Conservation (phyloP, 2,797 vertebrate genomes). For the Epinephelus awoara region DNA sequence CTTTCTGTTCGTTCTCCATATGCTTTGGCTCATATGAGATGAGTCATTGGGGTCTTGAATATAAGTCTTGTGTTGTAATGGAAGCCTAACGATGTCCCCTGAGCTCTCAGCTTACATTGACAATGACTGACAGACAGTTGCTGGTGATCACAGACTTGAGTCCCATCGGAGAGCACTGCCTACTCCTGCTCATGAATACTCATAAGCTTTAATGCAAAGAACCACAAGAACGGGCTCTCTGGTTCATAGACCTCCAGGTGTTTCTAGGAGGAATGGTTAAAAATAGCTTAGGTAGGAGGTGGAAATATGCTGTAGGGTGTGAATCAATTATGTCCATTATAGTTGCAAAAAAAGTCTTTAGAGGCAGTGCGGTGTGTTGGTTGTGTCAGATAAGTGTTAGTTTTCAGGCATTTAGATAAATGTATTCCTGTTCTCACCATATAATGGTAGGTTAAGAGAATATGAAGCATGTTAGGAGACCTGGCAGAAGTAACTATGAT, state of each 20-base stretch:
- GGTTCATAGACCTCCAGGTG: slow-evolving; percentile 44
- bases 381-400: slow-evolving; percentile 11
- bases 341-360: slow-evolving; percentile 11
- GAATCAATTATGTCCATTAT: slow-evolving; percentile 14
- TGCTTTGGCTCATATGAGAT: slow-evolving; percentile 52
- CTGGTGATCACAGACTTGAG: slow-evolving; percentile 68
- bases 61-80: slow-evolving; percentile 47
- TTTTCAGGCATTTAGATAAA: slow-evolving; percentile 11
- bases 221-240: slow-evolving; percentile 27
- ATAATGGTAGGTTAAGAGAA: slow-evolving; percentile 31
- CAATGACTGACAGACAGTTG: slow-evolving; percentile 64
- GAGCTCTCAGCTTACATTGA: slow-evolving; percentile 60
- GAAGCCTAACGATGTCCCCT: slow-evolving; percentile 64
- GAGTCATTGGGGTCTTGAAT: slow-evolving; percentile 32
- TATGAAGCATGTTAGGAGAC: slow-evolving; percentile 31
- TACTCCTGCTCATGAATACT: slow-evolving; percentile 65
- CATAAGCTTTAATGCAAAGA: slow-evolving; percentile 40
- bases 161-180: slow-evolving; percentile 48
- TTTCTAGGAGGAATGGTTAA: slow-evolving; percentile 38
- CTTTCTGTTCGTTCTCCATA: slow-evolving; percentile 64
- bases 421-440: not conserved
- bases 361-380: not conserved
- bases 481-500: slow-evolving; percentile 51
- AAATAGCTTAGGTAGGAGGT: slow-evolving; percentile 34
- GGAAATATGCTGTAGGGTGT: slow-evolving; percentile 29